Conservation (phyloP, 2,888 invertebrate species). For the Mactromeris polynyma region DNA sequence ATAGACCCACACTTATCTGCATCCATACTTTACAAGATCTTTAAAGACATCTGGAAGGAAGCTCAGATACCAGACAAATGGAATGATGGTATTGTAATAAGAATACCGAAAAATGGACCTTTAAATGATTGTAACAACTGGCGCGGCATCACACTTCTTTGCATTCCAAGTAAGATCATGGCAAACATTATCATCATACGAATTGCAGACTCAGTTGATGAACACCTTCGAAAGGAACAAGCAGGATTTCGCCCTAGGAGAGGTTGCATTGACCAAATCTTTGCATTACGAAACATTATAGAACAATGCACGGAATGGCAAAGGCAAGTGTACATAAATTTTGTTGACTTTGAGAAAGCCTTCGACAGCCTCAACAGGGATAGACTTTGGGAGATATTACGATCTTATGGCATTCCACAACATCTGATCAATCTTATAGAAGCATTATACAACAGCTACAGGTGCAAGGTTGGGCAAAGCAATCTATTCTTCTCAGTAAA, state of each 20-base stretch:
- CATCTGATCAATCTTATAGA: background rate
- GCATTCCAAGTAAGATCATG: background rate
- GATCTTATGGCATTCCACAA: background rate
- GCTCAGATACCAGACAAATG: background rate
- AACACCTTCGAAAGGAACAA: background rate
- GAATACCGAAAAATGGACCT: background rate
- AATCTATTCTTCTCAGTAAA: background rate
- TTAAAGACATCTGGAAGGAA: too few species aligned
- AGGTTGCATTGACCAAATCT: background rate
- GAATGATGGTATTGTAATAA: background rate
- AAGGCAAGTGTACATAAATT: background rate
- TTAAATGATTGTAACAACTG: background rate
- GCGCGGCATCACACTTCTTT: background rate
- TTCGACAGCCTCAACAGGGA: background rate
- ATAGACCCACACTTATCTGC: too few species aligned
- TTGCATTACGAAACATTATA: background rate
- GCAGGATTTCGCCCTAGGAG: background rate
- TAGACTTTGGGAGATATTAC: background rate
- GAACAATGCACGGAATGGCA: background rate
- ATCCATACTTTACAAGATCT: too few species aligned
- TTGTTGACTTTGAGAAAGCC: background rate
- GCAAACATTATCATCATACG: background rate
- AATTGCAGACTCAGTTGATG: background rate
- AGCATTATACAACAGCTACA: too few species aligned
- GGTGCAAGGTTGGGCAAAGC: too few species aligned